Evolutionary conservation across 2,113 vertebrate species (phyloP), one percentile per base, ranked within the genome.

Genomic region (Morphnarchus princeps): DNA sequence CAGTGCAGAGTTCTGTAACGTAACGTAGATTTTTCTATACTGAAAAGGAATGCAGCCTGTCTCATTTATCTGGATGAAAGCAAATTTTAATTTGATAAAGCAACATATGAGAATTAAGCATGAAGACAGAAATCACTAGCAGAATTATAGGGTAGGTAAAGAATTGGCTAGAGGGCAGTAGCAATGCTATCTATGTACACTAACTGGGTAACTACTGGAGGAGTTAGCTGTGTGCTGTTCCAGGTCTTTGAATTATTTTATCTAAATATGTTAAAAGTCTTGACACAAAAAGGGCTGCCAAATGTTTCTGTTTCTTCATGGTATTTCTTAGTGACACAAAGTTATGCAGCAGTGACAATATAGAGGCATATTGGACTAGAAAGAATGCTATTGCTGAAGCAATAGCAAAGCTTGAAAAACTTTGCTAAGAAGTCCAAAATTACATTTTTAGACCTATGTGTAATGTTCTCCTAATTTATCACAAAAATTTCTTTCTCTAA

Each of bases 111-210:
- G 58, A 83, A 62, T 66, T 66, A 77, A 92, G 36, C 34, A 16
- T 54, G n/a, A 70, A 85, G 61, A 67, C 29, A 58, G 61, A 82
- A 84, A 40, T 67, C n/a, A 43, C 21, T 71, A n/a, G 25, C 7
- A 61, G 50, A 52, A 26, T 52, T 52, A 52, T 26, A 52, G 50
- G 50, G 50, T 52, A 52, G 19, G 25, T 87, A 12, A 82, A 76
- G 71, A 82, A 55, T 20, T 89, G 73, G 11, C 49, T 93, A 24
- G 40, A 76, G 38, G 38, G 43, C 47, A 58, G 55, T 42, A 74
- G 55, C 65, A 89, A 57, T 20, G 15, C 3, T 71, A 5, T 0
- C 3, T 71, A 4, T 0, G 0, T n/a, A 5, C 7, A 7, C 36
- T 52, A 62, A 15, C 28, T 50, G 55, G 2, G 8, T 69, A 61